Evolutionary conservation across 2,888 invertebrate species (phyloP).

Genomic region (Chorisops tibialis): DNA sequence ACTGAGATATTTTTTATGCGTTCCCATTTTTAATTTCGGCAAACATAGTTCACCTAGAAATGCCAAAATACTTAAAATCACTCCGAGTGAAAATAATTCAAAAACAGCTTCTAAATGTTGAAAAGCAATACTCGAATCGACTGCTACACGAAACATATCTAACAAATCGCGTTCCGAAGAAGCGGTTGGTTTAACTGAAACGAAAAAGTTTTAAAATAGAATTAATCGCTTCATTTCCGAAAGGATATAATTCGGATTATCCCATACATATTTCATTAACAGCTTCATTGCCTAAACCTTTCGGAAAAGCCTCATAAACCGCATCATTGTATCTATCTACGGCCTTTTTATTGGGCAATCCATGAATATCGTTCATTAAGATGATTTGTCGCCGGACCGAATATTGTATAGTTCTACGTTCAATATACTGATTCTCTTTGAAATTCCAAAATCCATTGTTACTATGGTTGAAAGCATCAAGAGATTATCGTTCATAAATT

Average conservation of each 20-base stretch:
- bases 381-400: constrained; percentile 24
- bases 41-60: constrained; percentile 14
- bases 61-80: background rate
- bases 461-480: background rate
- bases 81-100: constrained; percentile 2
- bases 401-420: constrained; percentile 22
- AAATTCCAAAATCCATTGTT: constrained; percentile 28
- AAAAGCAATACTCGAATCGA: constrained; percentile 10
- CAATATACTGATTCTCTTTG: constrained; percentile 13
- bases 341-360: constrained; percentile 20
- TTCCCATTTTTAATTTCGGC: no score
- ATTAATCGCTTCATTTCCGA: background rate
- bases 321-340: constrained; percentile 26
- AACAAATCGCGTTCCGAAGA: constrained; percentile 23
- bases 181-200: constrained; percentile 24
- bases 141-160: constrained; percentile 13
- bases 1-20: no score
- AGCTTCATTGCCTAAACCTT: constrained; percentile 7
- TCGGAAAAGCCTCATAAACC: constrained; percentile 30
- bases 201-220: background rate
- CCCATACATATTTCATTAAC: constrained; percentile 24
- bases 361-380: constrained; percentile 23
- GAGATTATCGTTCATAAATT: background rate
- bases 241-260: background rate
- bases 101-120: background rate